Evolutionary conservation across 1,140 invertebrate species (phyloP).

Genomic region (Diachasmimorpha longicaudata): DNA sequence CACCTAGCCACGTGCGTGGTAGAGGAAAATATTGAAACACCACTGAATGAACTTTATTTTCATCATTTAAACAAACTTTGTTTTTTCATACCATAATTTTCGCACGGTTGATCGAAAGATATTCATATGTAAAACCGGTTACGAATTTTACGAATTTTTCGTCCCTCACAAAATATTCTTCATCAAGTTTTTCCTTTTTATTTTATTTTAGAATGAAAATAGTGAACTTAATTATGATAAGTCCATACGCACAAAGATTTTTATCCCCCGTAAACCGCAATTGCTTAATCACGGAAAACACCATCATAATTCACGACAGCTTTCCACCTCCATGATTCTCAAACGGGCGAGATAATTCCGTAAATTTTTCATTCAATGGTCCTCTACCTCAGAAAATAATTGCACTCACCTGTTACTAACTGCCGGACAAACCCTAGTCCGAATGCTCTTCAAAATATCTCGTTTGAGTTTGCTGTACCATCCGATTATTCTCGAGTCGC

Average conservation of each 20-base stretch:
- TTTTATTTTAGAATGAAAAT: no score
- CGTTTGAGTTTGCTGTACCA: constrained; percentile 42
- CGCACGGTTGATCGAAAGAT: no score
- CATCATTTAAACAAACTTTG: no score
- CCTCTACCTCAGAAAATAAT: background rate
- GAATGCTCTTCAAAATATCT: constrained; percentile 37
- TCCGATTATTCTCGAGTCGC: constrained; percentile 11
- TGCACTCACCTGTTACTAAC: constrained; percentile 32
- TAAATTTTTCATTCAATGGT: background rate
- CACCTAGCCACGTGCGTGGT: constrained; percentile 31
- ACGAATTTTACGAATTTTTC: no score
- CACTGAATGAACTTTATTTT: no score
- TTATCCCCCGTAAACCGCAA: no score
- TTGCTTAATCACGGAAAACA: background rate
- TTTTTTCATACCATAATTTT: no score
- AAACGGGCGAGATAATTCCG: background rate
- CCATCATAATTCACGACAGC: constrained; percentile 10
- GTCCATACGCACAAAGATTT: no score
- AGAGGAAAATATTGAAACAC: constrained; percentile 13
- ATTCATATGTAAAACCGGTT: no score
- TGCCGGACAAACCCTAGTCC: constrained; percentile 38
- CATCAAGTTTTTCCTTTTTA: no score
- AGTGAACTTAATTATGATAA: no score
- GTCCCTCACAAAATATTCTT: no score
- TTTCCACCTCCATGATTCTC: background rate